Percentiles rank a stretch among this genome's conserved stretches.
These are phyloP conservation scores for Drosophila birchii DNA, from an alignment of 2,888 invertebrate genomes.

Conservation along the genomic window DNA sequence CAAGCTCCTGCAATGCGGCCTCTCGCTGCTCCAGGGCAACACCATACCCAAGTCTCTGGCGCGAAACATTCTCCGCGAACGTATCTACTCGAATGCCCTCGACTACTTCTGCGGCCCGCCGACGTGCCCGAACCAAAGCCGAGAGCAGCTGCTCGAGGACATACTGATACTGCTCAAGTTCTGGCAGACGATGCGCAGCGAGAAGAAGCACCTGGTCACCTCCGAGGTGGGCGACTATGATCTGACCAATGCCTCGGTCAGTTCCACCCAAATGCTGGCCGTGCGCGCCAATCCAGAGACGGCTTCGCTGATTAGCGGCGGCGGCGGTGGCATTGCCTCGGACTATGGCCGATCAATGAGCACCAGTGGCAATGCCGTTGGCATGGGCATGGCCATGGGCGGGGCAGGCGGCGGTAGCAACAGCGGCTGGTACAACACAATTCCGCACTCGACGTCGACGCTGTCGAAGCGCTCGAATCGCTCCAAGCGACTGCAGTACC, in stretches of 20 bases:
- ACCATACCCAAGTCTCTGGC: slow-evolving; percentile 93
- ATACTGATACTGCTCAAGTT: slow-evolving; percentile 95
- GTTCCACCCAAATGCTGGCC: slow-evolving; percentile 83
- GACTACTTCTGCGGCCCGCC: slow-evolving; percentile 97
- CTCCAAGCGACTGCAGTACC: slow-evolving; percentile 88
- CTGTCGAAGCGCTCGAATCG: slow-evolving; percentile 91
- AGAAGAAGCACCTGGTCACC: slow-evolving; percentile 95
- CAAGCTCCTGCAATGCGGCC: slow-evolving; percentile 93
- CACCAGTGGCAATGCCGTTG: slow-evolving; percentile 73
- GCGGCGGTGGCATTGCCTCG: slow-evolving; percentile 77
- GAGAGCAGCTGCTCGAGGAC: slow-evolving; percentile 93
- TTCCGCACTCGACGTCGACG: slow-evolving; percentile 90
- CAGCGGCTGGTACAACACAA: slow-evolving; percentile 97
- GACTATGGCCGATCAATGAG: slow-evolving; percentile 86
- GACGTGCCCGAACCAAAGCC: slow-evolving; percentile 93
- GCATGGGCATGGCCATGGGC: slow-evolving; percentile 16
- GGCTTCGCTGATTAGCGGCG: slow-evolving; percentile 85
- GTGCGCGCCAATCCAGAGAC: slow-evolving; percentile 84
- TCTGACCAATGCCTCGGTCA: slow-evolving; percentile 75
- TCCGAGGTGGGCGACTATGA: slow-evolving; percentile 91
- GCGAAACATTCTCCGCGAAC: slow-evolving; percentile 96
- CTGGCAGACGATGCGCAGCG: slow-evolving; percentile 98
- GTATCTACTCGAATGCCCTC: slow-evolving; percentile 96
- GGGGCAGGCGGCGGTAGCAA: slow-evolving; percentile 18
- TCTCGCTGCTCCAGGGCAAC: slow-evolving; percentile 97